A percentile compares a stretch with the other conserved stretches of the same genome.
phyloP scores from a whole-genome alignment of 2,888 invertebrate genomes.

The Itoplectis maculator region DNA sequence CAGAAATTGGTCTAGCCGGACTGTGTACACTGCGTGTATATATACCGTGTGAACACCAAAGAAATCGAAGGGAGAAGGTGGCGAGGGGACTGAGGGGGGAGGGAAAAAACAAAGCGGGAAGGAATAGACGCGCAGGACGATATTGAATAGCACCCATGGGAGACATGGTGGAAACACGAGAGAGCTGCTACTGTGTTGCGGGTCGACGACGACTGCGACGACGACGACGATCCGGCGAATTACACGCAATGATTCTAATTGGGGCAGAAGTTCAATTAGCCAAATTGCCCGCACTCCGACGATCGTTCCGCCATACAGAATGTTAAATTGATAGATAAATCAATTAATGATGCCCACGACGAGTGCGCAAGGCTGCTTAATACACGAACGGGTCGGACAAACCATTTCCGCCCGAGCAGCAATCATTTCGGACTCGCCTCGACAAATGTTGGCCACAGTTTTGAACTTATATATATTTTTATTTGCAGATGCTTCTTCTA shows the following conservation, averaged over 20 bases:
- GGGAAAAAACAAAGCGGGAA: conserved; percentile 30
- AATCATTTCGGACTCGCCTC: conserved; percentile 23
- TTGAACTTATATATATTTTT: conserved; percentile 26
- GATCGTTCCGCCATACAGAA: conserved; percentile 52
- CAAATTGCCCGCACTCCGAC: conserved; percentile 74
- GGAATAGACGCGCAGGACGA: conserved; percentile 40
- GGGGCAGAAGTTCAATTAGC: conserved; percentile 81
- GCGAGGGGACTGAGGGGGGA: too few species aligned
- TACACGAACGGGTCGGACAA: conserved; percentile 51
- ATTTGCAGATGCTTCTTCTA: conserved; percentile 91
- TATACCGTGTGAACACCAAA: conserved; percentile 12
- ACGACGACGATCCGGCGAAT: conserved; percentile 70
- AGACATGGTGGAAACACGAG: conserved; percentile 52
- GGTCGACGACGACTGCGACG: conserved; percentile 49
- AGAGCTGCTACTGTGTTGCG: conserved; percentile 41
- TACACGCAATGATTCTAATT: conserved; percentile 82
- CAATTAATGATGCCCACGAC: conserved; percentile 70
- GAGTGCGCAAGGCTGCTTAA: conserved; percentile 65
- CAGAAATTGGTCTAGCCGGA: conserved; percentile 50
- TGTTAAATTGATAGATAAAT: conserved; percentile 75
- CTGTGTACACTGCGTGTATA: not conserved
- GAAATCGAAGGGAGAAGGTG: too few species aligned
- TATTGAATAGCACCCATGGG: conserved; percentile 68
- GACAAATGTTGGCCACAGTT: too few species aligned
- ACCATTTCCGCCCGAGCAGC: conserved; percentile 61